phyloP scores from a whole-genome alignment of 2,113 vertebrate species.

The Trichomycterus rosablanca region DNA sequence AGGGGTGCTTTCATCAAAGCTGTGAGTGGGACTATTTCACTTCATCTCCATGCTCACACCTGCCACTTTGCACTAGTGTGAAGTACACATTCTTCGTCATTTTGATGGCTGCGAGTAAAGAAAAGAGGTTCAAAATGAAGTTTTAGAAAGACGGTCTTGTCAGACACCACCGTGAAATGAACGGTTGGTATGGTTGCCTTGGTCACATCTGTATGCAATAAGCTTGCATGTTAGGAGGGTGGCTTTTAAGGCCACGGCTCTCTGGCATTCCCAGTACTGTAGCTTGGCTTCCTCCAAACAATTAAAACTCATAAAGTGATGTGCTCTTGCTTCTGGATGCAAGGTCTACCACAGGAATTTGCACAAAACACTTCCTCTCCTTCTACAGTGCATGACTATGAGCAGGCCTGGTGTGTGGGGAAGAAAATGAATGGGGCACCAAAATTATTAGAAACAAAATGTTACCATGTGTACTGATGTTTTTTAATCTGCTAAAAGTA shows the following conservation, averaged over 20 bases:
- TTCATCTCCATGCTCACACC: no score
- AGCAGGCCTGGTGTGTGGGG: neutral
- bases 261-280: constrained; percentile 7
- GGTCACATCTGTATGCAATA: constrained; percentile 36
- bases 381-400: constrained; percentile 17
- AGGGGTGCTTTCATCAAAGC: no score
- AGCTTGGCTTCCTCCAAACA: constrained; percentile 24
- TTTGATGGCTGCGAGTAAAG: constrained; percentile 4
- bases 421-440: constrained; percentile 28
- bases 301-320: constrained; percentile 46
- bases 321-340: constrained; percentile 41
- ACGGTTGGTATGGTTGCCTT: constrained; percentile 29
- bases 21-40: neutral
- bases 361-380: constrained; percentile 42
- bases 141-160: constrained; percentile 9
- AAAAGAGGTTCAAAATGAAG: constrained; percentile 1
- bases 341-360: constrained; percentile 54
- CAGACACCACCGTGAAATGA: constrained; percentile 24
- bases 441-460: constrained; percentile 57
- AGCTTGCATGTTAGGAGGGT: constrained; percentile 11
- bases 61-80: neutral
- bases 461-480: constrained; percentile 65
- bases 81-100: neutral
- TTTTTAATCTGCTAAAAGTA: constrained; percentile 29
- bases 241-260: constrained; percentile 14